Evolutionary conservation across 2,888 invertebrate species (phyloP).

Genomic region (Agrilus biguttatus): DNA sequence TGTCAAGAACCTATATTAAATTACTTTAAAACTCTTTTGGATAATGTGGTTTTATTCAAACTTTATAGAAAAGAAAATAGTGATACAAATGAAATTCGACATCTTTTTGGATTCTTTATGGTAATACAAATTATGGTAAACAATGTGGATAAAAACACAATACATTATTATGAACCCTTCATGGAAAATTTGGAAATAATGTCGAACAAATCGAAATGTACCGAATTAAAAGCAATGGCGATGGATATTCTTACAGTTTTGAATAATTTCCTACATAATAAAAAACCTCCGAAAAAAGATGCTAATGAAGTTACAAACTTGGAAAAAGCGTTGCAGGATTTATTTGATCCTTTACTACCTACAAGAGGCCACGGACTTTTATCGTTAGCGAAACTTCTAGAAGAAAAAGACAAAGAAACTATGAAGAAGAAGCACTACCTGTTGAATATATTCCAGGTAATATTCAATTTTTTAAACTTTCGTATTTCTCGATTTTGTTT

Average conservation of each 20-base stretch:
- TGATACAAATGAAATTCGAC: constrained; percentile 20
- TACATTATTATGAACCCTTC: constrained; percentile 23
- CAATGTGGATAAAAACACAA: constrained; percentile 15
- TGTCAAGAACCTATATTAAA: constrained; percentile 2
- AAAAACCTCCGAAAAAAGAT: constrained; percentile 22
- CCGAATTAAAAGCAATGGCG: constrained; percentile 19
- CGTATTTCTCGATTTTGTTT: too few species aligned
- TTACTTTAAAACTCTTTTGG: constrained; percentile 1
- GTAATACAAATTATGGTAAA: constrained; percentile 17
- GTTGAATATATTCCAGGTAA: constrained; percentile 58
- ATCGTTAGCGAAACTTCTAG: constrained; percentile 54
- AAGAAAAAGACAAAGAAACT: constrained; percentile 46
- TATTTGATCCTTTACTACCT: constrained; percentile 59
- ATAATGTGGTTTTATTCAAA: constrained; percentile 4
- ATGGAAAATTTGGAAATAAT: constrained; percentile 17
- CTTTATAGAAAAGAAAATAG: constrained; percentile 14
- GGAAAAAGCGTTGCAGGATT: constrained; percentile 49
- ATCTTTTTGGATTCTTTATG: constrained; percentile 21
- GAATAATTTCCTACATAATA: constrained; percentile 1
- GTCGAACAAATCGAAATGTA: constrained; percentile 14
- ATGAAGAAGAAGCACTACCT: constrained; percentile 49
- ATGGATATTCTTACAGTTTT: constrained; percentile 14
- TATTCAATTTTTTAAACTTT: too few species aligned
- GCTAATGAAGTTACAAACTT: constrained; percentile 31
- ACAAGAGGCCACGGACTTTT: constrained; percentile 69